phyloP scores from a whole-genome alignment of 2,113 vertebrate genomes.

The Alligator sinensis region DNA sequence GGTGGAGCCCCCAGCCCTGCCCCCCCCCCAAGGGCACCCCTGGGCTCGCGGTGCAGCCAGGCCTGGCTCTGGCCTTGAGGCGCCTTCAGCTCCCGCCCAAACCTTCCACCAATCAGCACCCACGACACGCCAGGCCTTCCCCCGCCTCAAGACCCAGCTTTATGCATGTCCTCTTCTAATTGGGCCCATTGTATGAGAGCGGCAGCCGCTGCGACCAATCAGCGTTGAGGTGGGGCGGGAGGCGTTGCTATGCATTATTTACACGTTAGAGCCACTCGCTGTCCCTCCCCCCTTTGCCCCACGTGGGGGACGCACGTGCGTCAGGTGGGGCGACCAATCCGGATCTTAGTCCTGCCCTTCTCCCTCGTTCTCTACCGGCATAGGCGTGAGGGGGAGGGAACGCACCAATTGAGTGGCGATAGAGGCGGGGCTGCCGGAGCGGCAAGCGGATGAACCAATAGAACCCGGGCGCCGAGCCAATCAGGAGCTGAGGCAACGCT shows the following conservation, averaged over 20 bases:
- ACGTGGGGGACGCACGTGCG: background rate
- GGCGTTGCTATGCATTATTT: background rate
- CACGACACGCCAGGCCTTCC: too few relatives aligned
- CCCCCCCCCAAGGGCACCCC: too few relatives aligned
- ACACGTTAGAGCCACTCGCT: fast-evolving
- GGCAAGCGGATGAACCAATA: fast-evolving
- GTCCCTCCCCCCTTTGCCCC: background rate
- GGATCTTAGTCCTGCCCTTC: too few relatives aligned
- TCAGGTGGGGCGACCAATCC: background rate
- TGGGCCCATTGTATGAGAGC: background rate
- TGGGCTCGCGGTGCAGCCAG: too few relatives aligned
- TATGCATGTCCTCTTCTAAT: background rate
- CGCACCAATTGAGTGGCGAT: fast-evolving
- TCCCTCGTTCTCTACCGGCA: too few relatives aligned
- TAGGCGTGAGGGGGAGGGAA: fast-evolving
- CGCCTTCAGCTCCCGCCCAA: too few relatives aligned
- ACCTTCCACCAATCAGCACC: too few relatives aligned
- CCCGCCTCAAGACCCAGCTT: too few relatives aligned
- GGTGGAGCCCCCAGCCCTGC: too few relatives aligned
- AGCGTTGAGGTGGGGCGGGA: fast-evolving
- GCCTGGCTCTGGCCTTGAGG: too few relatives aligned
- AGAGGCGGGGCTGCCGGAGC: background rate
- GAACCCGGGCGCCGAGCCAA: background rate
- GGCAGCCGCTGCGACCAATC: fast-evolving
- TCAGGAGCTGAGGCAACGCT: fast-evolving